Percentiles rank a stretch among this genome's conserved stretches.
These are phyloP conservation scores for Hypotaenidia okinawae DNA, from an alignment of 2,797 vertebrate species.

Conservation along the genomic window DNA sequence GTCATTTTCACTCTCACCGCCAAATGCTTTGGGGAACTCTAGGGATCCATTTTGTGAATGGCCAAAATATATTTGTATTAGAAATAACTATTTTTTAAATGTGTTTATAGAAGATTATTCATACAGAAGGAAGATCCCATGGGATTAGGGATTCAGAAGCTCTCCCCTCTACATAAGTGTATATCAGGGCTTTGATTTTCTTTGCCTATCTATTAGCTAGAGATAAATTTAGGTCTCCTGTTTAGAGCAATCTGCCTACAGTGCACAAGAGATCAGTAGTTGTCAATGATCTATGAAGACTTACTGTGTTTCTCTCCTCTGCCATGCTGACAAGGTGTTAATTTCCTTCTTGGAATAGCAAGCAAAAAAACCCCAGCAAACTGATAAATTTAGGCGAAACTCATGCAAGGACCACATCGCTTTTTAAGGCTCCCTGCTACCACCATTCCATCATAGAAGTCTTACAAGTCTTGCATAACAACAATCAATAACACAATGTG, in stretches of 20 bases:
- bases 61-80: neutral
- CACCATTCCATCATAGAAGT: neutral
- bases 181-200: constrained; percentile 26
- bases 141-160: constrained; percentile 1
- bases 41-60: neutral
- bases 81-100: neutral
- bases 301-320: constrained; percentile 63
- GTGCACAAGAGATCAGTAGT: constrained; percentile 56
- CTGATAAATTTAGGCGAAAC: constrained; percentile 56
- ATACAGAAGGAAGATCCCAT: neutral
- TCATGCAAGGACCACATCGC: constrained; percentile 29
- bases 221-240: constrained; percentile 56
- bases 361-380: constrained; percentile 58
- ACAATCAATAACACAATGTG: neutral
- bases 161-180: neutral
- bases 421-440: constrained; percentile 56
- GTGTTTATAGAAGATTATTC: neutral
- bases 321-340: constrained; percentile 60
- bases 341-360: constrained; percentile 72
- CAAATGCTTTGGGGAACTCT: neutral
- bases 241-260: constrained; percentile 47
- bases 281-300: constrained; percentile 64
- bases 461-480: constrained; percentile 34
- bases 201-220: constrained; percentile 43
- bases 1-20: neutral